Base-by-base conservation (phyloP, 2,113 vertebrate genomes). In the Osmerus mordax region DNA sequence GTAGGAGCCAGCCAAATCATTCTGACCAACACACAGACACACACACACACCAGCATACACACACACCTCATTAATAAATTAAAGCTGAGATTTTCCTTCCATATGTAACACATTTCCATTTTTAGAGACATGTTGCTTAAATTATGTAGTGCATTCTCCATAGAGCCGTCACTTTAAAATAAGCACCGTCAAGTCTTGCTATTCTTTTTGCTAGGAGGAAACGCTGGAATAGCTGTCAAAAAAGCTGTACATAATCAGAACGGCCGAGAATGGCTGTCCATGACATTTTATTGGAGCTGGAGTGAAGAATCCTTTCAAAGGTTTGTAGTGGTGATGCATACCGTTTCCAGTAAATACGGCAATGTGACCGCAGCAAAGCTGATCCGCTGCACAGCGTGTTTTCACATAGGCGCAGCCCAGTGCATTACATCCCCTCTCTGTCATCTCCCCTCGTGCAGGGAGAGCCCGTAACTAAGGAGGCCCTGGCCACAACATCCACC, bases 41-140 rank as follows among this genome's bases (percentile, higher is more conserved):
- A 69, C 73, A 62, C 21, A 67, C 52, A 69, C 51, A 47, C 63
- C 58, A 47, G 63, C 60, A 64, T 53, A 72, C 59, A 41, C 47
- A 66, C 58, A 65, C 75, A 72, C 75, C 47, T 72, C 69, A 58
- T 72, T 67, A 62, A 62, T 36, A 64, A 72, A 72, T 62, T 59
- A 63, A 58, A 62, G 61, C 32, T 68, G 74, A 62, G n/a, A 66
- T 71, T 67, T 67, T 68, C 66, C 53, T n/a, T 77, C 65, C 70
- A 61, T 56, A 25, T 72, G 69, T 55, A 41, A 64, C 28, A 25
- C 65, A 63, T 70, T 58, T 75, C 53, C 62, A 21, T 67, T 18
- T 61, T 69, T 47, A 51, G 41, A 9, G 61, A 32, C 29, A 21
- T 65, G 52, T 52, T 69, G 67, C 62, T 67, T 15, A 47, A 64